A percentile compares a stretch with the other conserved stretches of the same genome.
Evolutionary conservation across 2,888 invertebrate genomes (phyloP).

Genomic region (Sminthurinus aureus): DNA sequence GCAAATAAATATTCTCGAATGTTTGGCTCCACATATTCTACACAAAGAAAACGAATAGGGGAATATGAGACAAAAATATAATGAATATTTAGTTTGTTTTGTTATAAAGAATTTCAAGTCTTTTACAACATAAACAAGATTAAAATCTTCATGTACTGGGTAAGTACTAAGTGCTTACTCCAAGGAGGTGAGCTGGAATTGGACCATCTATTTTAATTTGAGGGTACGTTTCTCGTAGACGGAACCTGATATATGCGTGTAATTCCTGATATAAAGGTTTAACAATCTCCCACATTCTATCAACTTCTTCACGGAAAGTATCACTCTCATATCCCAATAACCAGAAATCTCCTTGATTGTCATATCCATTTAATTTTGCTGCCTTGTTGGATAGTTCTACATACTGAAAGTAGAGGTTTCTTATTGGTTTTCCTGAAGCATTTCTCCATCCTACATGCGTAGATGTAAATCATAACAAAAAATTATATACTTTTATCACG

Average conservation of each 20-base stretch:
- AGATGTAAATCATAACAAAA: constrained; percentile 62
- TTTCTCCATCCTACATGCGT: constrained; percentile 66
- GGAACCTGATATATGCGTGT: constrained; percentile 80
- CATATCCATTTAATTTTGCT: constrained; percentile 68
- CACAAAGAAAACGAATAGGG: no score
- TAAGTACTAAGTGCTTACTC: constrained; percentile 68
- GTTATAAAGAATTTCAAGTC: constrained; percentile 16
- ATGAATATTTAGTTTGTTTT: no score
- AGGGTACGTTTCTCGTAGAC: constrained; percentile 71
- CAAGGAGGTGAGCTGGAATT: constrained; percentile 82
- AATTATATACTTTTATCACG: no score
- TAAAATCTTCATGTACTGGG: background rate
- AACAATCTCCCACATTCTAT: constrained; percentile 69
- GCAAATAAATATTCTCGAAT: constrained; percentile 78
- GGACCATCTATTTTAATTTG: constrained; percentile 67
- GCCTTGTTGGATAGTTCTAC: constrained; percentile 82
- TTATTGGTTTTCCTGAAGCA: constrained; percentile 75
- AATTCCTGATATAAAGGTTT: constrained; percentile 79
- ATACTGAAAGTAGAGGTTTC: constrained; percentile 79
- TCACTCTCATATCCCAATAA: constrained; percentile 79
- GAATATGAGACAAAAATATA: no score
- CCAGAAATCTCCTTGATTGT: constrained; percentile 74
- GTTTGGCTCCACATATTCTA: constrained; percentile 82
- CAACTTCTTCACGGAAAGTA: constrained; percentile 66
- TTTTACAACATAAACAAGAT: background rate